Percentiles rank a stretch among this genome's conserved stretches.
Evolutionary conservation across 1,140 invertebrate species (phyloP).

Genomic region (Galleria mellonella): DNA sequence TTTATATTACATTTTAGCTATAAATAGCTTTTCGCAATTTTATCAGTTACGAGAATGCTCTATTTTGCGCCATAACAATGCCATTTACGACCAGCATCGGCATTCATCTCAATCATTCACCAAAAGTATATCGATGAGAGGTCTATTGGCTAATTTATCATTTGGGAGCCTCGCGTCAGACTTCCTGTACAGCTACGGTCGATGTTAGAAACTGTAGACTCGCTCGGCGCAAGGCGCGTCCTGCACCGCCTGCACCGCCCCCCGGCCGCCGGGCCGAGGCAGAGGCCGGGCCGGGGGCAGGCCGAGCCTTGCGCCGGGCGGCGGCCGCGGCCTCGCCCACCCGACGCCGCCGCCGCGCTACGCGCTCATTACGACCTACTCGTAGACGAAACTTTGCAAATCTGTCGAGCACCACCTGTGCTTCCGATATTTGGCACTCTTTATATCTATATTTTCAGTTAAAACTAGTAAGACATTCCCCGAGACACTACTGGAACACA

Average conservation of each 20-base stretch:
- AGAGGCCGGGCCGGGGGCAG: neutral
- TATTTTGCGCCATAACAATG: slow-evolving; percentile 29
- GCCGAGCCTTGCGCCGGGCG: neutral
- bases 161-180: slow-evolving; percentile 57
- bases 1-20: slow-evolving; percentile 28
- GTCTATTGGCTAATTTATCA: slow-evolving; percentile 61
- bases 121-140: slow-evolving; percentile 20
- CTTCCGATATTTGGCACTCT: slow-evolving; percentile 67
- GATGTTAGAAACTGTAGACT: slow-evolving; percentile 45
- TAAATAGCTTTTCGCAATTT: slow-evolving; percentile 47
- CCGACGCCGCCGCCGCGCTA: slow-evolving; percentile 28
- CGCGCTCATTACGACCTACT: slow-evolving; percentile 45
- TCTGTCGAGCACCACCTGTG: slow-evolving; percentile 64
- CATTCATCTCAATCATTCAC: slow-evolving; percentile 33
- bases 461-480: slow-evolving; percentile 27
- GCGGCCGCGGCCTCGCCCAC: slow-evolving; percentile 17
- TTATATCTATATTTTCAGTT: slow-evolving; percentile 57
- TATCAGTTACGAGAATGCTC: slow-evolving; percentile 50
- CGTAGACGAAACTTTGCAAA: slow-evolving; percentile 63
- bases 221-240: slow-evolving; percentile 30
- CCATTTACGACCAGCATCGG: slow-evolving; percentile 21
- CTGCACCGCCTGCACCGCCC: neutral
- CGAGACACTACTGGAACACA: slow-evolving; percentile 34
- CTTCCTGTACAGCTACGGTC: slow-evolving; percentile 45
- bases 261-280: too few species aligned